These are phyloP conservation scores for Sebastes vulpes DNA, from an alignment of 2,797 vertebrate species.

Conservation along the genomic window DNA sequence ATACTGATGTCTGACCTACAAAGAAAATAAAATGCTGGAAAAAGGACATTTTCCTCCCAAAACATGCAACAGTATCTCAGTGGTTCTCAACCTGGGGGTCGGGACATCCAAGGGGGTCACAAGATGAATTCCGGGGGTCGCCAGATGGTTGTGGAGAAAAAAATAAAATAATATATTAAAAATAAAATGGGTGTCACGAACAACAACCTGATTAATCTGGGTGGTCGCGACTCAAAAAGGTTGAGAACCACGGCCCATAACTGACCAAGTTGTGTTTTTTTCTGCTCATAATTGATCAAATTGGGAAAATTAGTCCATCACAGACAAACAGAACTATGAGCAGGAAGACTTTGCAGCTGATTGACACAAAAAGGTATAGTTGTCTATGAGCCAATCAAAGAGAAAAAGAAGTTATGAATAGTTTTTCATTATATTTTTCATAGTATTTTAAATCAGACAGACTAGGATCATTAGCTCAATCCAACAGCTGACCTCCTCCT, in stretches of 20 bases:
- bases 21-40: background rate
- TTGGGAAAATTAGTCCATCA: background rate
- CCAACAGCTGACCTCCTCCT: constrained; percentile 45
- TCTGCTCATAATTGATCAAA: background rate
- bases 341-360: background rate
- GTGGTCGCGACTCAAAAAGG: accelerated
- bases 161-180: no score
- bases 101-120: no score
- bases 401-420: background rate
- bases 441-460: background rate
- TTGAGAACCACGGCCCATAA: no score
- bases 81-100: no score
- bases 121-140: no score
- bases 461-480: constrained; percentile 17
- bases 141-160: no score
- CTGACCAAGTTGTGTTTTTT: background rate
- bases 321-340: background rate
- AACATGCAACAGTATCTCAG: background rate
- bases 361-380: background rate
- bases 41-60: background rate
- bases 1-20: background rate
- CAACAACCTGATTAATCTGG: no score
- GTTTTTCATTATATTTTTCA: background rate
- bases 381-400: background rate
- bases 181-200: no score